Percentiles rank a stretch among this genome's conserved stretches.
phyloP scores from a whole-genome alignment of 1,140 invertebrate species.

The Melipona quadrifasciata region DNA sequence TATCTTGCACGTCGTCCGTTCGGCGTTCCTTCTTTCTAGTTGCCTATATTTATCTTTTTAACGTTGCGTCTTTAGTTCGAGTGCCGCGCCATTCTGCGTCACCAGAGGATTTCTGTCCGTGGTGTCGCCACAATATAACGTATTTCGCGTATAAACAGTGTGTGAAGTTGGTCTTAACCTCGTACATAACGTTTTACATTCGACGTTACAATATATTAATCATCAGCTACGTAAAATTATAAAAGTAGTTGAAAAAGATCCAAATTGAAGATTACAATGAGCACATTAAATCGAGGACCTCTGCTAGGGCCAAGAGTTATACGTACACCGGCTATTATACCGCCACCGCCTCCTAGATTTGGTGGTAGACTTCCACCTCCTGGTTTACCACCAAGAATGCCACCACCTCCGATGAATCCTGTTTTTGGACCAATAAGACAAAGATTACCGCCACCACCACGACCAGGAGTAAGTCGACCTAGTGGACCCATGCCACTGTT shows the following conservation, averaged over 20 bases:
- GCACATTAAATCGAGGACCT: conserved; percentile 72
- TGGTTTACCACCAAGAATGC: conserved; percentile 67
- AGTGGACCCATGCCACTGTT: conserved; percentile 65
- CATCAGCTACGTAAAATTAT: too few species aligned
- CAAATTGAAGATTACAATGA: conserved; percentile 59
- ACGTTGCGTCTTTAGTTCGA: too few species aligned
- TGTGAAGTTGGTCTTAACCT: conserved; percentile 35
- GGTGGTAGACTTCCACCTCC: conserved; percentile 68
- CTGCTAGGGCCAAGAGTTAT: conserved; percentile 66
- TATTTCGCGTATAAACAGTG: conserved; percentile 30
- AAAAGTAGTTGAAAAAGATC: conserved; percentile 2
- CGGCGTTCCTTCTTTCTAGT: too few species aligned
- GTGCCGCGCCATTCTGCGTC: too few species aligned
- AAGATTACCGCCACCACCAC: conserved; percentile 64
- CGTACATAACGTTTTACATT: background rate
- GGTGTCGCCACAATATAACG: too few species aligned
- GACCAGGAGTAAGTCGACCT: conserved; percentile 60
- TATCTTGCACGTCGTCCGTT: too few species aligned
- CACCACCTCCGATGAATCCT: conserved; percentile 61
- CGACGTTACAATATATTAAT: background rate
- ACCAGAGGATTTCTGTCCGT: too few species aligned
- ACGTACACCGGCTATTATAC: conserved; percentile 59
- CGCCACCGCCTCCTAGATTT: conserved; percentile 70
- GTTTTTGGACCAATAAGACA: conserved; percentile 67
- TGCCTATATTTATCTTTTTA: too few species aligned